Evolutionary conservation across 2,888 invertebrate species (phyloP), one percentile per base, ranked within the genome.

Genomic region (Blera fallax): DNA sequence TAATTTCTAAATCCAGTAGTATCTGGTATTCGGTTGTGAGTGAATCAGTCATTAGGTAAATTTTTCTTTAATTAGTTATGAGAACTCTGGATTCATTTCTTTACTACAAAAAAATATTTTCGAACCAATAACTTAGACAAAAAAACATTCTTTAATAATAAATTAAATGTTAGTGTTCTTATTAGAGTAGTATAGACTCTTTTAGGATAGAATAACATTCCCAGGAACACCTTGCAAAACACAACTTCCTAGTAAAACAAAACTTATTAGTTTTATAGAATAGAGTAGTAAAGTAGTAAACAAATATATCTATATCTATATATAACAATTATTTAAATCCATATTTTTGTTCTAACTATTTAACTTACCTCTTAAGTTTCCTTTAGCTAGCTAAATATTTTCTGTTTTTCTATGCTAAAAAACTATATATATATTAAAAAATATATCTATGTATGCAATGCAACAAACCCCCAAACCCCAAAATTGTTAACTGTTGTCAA

Each of bases 381-480:
- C 24, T 60, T 85, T 56, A 67, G 80, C 81, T 77, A 76, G 76
- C 80, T 65, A 79, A 79, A 56, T 48, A 79, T 67, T 76, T 72
- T 74, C 34, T 50, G 24, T 69, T 72, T n/a, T 56, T 77, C 56
- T 72, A 56, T 72, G 85, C 80, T 72, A 72, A 79, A 62, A 24
- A 50, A 45, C 29, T 32, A 65, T 37, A 67, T 29, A 14, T 34
- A 65, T 29, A 58, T 50, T 14, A 45, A 84, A 69, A 6, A 37
- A 76, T n/a, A n/a, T n/a, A 16, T 52, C 21, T 76, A 80, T 69
- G 58, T 76, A 52, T 85, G 85, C 80, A 85, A 85, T 85, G 85
- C 85, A 85, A 85, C 85, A 85, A 85, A 85, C 81, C 85, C 84
- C 77, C 48, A 45, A 65, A 81, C 45, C 72, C 67, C 29, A 40